Percentiles rank a stretch among this genome's conserved stretches.
Conservation (phyloP, 2,113 vertebrate genomes). For the Cathartes aura region DNA sequence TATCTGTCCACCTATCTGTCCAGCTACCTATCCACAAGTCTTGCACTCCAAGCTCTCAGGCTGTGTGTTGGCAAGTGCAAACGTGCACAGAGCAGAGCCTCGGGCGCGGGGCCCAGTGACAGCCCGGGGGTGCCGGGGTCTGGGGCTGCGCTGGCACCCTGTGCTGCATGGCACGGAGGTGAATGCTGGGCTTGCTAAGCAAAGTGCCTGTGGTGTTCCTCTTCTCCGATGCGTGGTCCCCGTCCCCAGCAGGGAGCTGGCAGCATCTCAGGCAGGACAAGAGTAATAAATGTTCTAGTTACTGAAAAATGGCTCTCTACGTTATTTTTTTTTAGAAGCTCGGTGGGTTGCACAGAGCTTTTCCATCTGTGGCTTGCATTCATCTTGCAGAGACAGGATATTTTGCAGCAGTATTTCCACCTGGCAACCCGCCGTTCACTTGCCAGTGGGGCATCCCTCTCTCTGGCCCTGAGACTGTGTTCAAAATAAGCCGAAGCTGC, state of each 20-base stretch:
- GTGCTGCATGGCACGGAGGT: fast-evolving
- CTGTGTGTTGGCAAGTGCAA: not conserved
- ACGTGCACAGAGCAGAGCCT: not conserved
- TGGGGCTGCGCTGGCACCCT: not conserved
- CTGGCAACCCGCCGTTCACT: not conserved
- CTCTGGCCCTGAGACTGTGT: not conserved
- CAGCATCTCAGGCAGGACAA: not conserved
- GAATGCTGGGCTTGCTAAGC: not conserved
- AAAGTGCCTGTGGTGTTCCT: not conserved
- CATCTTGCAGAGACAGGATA: not conserved
- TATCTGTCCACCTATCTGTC: not conserved
- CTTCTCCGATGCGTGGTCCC: fast-evolving
- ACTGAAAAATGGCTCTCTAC: not conserved
- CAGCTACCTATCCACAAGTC: not conserved
- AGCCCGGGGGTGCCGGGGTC: not conserved
- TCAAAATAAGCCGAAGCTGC: not conserved
- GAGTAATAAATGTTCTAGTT: not conserved
- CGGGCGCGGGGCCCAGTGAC: fast-evolving
- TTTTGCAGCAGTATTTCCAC: not conserved
- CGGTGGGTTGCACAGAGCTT: fast-evolving
- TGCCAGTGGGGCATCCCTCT: not conserved
- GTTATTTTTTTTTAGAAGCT: not conserved
- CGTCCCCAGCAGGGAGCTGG: not conserved
- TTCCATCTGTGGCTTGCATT: not conserved
- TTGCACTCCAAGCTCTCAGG: not conserved